Evolutionary conservation across 2,113 vertebrate species (phyloP).

Genomic region (Sinocyclocheilus anshuiensis): DNA sequence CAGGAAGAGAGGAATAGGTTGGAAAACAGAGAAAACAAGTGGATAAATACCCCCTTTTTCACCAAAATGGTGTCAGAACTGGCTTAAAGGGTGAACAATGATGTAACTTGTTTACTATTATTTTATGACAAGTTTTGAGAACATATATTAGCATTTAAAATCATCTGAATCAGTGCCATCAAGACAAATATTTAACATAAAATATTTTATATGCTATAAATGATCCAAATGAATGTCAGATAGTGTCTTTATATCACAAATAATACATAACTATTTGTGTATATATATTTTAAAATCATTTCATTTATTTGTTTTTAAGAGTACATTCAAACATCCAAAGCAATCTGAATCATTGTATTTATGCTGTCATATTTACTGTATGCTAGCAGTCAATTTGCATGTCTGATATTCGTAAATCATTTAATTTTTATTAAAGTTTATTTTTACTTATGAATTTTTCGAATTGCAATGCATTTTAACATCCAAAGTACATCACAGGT

Average conservation of each 20-base stretch:
- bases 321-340: neutral
- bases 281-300: neutral
- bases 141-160: neutral
- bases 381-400: neutral
- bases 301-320: neutral
- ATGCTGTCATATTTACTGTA: neutral
- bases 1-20: constrained; percentile 9
- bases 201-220: neutral
- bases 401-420: neutral
- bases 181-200: neutral
- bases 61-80: neutral
- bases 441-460: neutral
- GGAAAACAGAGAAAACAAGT: constrained; percentile 38
- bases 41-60: neutral
- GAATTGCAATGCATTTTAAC: neutral
- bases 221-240: neutral
- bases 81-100: neutral
- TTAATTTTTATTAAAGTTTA: neutral
- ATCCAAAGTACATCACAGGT: neutral
- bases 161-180: neutral
- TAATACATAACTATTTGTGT: neutral
- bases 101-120: neutral
- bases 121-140: neutral
- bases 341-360: neutral
- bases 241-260: neutral